These are phyloP conservation scores for Drepana arcuata DNA, from an alignment of 1,140 invertebrate genomes.

Conservation along the genomic window DNA sequence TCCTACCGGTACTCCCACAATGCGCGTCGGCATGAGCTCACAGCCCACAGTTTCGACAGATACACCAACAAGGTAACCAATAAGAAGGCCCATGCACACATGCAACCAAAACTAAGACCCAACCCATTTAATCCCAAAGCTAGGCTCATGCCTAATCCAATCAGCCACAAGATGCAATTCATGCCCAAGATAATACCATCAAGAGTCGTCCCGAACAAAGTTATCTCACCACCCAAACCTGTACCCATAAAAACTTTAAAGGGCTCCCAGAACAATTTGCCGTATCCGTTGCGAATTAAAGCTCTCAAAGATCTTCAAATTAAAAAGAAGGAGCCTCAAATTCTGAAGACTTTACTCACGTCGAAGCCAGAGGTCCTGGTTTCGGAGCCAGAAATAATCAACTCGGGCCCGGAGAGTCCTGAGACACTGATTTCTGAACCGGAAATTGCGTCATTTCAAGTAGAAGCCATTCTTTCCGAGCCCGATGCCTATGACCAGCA, in stretches of 20 bases:
- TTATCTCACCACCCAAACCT: slow-evolving; percentile 43
- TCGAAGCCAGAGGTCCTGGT: slow-evolving; percentile 56
- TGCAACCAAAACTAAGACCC: slow-evolving; percentile 58
- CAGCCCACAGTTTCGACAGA: slow-evolving; percentile 61
- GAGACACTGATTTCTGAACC: slow-evolving; percentile 68
- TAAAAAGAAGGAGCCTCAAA: slow-evolving; percentile 67
- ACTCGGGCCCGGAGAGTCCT: slow-evolving; percentile 63
- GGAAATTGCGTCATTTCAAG: slow-evolving; percentile 65
- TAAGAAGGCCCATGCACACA: slow-evolving; percentile 35
- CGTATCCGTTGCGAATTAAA: slow-evolving; percentile 60
- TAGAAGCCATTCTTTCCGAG: slow-evolving; percentile 64
- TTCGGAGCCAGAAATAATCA: slow-evolving; percentile 62
- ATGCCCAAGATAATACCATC: slow-evolving; percentile 37
- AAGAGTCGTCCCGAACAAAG: slow-evolving; percentile 42
- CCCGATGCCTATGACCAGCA: slow-evolving; percentile 46
- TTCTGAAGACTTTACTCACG: slow-evolving; percentile 63
- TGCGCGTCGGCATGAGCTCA: slow-evolving; percentile 64
- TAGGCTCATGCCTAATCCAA: slow-evolving; percentile 57
- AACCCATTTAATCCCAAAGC: slow-evolving; percentile 67
- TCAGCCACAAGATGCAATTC: slow-evolving; percentile 59
- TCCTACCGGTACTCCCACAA: slow-evolving; percentile 69
- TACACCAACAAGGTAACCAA: slow-evolving; percentile 64
- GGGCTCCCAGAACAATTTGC: slow-evolving; percentile 44
- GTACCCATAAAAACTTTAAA: slow-evolving; percentile 47
- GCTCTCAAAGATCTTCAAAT: slow-evolving; percentile 64